Base-by-base conservation (phyloP, 2,888 invertebrate genomes). In the Lathronympha strigana region DNA sequence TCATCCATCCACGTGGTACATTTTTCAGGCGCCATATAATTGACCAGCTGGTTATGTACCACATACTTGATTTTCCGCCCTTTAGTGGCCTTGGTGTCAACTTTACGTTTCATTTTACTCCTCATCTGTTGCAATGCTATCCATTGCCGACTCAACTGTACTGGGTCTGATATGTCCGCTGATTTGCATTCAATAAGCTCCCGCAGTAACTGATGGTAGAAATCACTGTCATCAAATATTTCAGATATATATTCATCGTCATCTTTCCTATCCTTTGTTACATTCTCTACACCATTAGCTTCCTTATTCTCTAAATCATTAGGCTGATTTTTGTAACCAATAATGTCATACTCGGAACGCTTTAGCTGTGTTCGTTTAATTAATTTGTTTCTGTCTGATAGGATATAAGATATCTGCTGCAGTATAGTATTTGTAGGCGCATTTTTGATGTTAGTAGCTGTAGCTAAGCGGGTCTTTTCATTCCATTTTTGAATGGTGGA, bases 151-250 rank as follows among this genome's bases (percentile, higher is more conserved):
- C 97, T 96, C 47, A 98, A 93, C 74, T 97, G 96, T 8, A 96
- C 93, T 0, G 98, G 97, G 88, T 97, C 98, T 0, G 95, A 95
- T 9, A 96, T 93, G 76, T 95, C 95, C 2, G 95, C 94, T 0
- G 97, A 95, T 86, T 98, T 98, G 71, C 95, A 95, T 82, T 99
- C 98, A 69, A 99, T 98, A 40, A 99, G 90, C 83, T 99, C 98
- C 69, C 97, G 92, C 47, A 99, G 88, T 61, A 98, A 92, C 77
- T 98, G 97, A 84, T 98, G 98, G 86, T 99, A 99, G 84, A 99
- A 99, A 82, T 99, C 99, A 76, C 96, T 97, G 80, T 99, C 99
- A 83, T 99, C 98, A 88, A 97, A 99, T 76, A 99, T 96, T 88
- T 99, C 97, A 0, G 93, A 77, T 77, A 97, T 95, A 70, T 95